phyloP scores from a whole-genome alignment of 2,888 invertebrate species.

The Drosophila niveifrons region DNA sequence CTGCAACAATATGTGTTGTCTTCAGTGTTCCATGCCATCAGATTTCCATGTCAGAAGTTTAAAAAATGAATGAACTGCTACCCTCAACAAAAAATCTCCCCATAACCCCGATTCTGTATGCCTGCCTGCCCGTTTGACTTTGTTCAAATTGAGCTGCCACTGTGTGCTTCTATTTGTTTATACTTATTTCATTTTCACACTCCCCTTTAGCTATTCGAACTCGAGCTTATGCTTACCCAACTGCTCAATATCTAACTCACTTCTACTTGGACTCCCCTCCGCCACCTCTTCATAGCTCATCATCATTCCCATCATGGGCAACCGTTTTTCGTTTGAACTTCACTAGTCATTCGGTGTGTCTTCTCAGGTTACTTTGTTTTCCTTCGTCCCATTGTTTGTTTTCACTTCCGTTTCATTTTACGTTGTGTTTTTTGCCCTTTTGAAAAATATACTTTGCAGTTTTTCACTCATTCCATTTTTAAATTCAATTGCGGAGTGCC shows the following conservation, averaged over 20 bases:
- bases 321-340: constrained; percentile 66
- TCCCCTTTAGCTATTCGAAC: constrained; percentile 41
- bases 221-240: constrained; percentile 27
- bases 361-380: constrained; percentile 79
- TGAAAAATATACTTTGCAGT: constrained; percentile 65
- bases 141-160: constrained; percentile 58
- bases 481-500: constrained; percentile 77
- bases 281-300: constrained; percentile 30
- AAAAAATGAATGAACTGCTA: constrained; percentile 32
- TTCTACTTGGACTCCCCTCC: not conserved
- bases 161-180: constrained; percentile 71
- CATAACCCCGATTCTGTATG: not conserved
- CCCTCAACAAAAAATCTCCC: constrained; percentile 9
- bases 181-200: constrained; percentile 80
- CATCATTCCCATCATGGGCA: constrained; percentile 32
- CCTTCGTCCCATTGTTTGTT: constrained; percentile 71
- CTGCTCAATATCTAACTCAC: not conserved
- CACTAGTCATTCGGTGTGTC: constrained; percentile 39
- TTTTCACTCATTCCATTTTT: constrained; percentile 32
- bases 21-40: constrained; percentile 1
- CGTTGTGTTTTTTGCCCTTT: constrained; percentile 58
- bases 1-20: constrained; percentile 49
- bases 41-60: constrained; percentile 17
- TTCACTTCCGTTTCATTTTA: constrained; percentile 78
- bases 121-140: constrained; percentile 60